Base-by-base conservation (phyloP, 2,888 invertebrate species). In the Lepidonotus clava region DNA sequence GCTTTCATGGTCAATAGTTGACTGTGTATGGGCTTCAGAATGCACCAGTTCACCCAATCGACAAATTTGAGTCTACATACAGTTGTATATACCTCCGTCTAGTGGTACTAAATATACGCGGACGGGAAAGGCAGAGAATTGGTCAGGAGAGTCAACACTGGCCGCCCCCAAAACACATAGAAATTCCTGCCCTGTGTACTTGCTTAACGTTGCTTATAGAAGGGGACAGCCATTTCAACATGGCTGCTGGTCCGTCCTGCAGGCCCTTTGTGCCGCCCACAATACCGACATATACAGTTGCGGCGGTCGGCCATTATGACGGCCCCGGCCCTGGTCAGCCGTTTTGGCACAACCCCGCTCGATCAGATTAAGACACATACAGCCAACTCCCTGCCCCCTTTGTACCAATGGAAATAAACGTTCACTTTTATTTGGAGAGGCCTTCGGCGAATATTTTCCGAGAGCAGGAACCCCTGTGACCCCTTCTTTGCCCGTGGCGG, bases 341-440 rank as follows among this genome's bases (percentile, higher is more conserved):
- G 14, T 24, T 80, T 80, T 41, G 80, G 46, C 41, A 80, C n/a
- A 46, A 21, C 5, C 80, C 80, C 24, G 11, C 6, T 32, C 28
- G 80, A 80, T 6, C 80, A 80, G 80, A 80, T 80, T 80, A 80
- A 80, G 80, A 41, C 80, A 46, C 80, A 80, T 46, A 46, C 66
- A 66, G 28, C 28, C 66, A 6, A n/a, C 24, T 8, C 66, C 28
- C 11, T 8, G 24, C 80, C 40, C 46, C 80, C 24, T 80, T 80
- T 80, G 80, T 80, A 46, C 51, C 46, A 46, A 28, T 46, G n/a
- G 80, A 46, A 80, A 80, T 46, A 80, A 80, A 41, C 80, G 80
- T n/a, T 41, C 80, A 80, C 80, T 80, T 41, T 80, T 46, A 80
- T 80, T 41, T 46, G 32, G 41, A 32, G 41, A 46, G 80, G 41